Base-by-base conservation (phyloP, 2,113 vertebrate genomes). In the Motacilla alba region DNA sequence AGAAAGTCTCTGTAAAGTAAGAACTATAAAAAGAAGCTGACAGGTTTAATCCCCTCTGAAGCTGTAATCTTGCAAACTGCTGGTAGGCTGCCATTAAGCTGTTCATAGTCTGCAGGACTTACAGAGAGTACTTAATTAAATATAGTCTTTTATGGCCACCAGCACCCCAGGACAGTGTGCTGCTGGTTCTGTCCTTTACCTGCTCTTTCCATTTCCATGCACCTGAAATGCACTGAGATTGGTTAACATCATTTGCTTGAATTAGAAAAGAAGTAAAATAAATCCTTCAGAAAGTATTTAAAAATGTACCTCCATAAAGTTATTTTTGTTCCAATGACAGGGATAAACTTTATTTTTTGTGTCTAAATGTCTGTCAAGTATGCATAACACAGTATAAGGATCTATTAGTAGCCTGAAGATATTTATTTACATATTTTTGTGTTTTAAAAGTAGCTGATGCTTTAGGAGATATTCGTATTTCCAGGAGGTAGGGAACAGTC, bases 21-120 rank as follows among this genome's bases (percentile, higher is more conserved):
- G 37, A 55, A 43, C n/a, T 64, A 28, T 39, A 44, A 93, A 72
- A 87, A 49, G 66, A 58, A 69, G 41, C 37, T 89, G 41, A 14
- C 49, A 73, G 49, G 44, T 88, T 96, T 95, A 87, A 96, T 93
- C 80, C 50, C 22, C 62, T 87, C 7, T 60, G 79, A 86, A 83
- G 26, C 50, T 90, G 37, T 86, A 87, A 78, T 89, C 56, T 56
- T 43, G 47, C 84, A 39, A 84, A 68, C 55, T 95, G 47, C 79
- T 94, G 50, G 19, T 83, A 30, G 41, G 47, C 52, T 92, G 56
- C 55, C 35, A 46, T 78, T 70, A 50, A 86, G 28, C 16, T 89
- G 13, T 60, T 92, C 21, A 22, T 44, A 72, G 49, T 50, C 28
- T 46, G 73, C 52, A 81, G n/a, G 62, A 67, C 39, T 73, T 37